Evolutionary conservation across 2,888 invertebrate species (phyloP).

Genomic region (Eupsilia transversa): DNA sequence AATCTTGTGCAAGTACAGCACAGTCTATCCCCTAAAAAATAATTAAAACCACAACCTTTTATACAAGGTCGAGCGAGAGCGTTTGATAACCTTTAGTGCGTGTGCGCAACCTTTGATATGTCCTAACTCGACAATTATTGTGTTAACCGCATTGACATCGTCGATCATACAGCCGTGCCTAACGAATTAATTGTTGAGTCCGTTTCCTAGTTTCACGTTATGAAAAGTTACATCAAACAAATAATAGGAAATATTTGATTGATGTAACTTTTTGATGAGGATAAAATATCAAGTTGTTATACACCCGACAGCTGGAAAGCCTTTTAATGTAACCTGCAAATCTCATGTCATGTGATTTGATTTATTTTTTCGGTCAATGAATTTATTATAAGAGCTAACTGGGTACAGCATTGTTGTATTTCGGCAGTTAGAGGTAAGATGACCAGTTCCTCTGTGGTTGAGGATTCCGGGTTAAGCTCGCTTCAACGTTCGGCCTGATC

Average conservation of each 20-base stretch:
- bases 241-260: not conserved
- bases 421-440: too few relatives aligned
- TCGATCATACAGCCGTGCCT: slow-evolving; percentile 1
- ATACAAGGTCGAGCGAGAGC: slow-evolving; percentile 41
- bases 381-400: not conserved
- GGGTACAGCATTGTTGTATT: too few relatives aligned
- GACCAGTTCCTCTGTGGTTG: too few relatives aligned
- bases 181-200: slow-evolving; percentile 23
- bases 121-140: slow-evolving; percentile 47
- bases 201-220: slow-evolving; percentile 30
- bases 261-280: slow-evolving; percentile 21
- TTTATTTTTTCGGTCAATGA: too few relatives aligned
- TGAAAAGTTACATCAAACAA: too few relatives aligned
- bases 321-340: not conserved
- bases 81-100: slow-evolving; percentile 49
- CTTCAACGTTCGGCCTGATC: too few relatives aligned
- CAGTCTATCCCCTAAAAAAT: slow-evolving; percentile 20
- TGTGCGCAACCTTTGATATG: slow-evolving; percentile 41
- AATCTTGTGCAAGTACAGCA: slow-evolving; percentile 33
- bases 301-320: not conserved
- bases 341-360: not conserved
- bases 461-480: too few relatives aligned
- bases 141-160: slow-evolving; percentile 40
- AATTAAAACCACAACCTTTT: slow-evolving; percentile 38
- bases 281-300: not conserved